Conservation (phyloP, 2,888 invertebrate species). For the Drosophila kanekoi region DNA sequence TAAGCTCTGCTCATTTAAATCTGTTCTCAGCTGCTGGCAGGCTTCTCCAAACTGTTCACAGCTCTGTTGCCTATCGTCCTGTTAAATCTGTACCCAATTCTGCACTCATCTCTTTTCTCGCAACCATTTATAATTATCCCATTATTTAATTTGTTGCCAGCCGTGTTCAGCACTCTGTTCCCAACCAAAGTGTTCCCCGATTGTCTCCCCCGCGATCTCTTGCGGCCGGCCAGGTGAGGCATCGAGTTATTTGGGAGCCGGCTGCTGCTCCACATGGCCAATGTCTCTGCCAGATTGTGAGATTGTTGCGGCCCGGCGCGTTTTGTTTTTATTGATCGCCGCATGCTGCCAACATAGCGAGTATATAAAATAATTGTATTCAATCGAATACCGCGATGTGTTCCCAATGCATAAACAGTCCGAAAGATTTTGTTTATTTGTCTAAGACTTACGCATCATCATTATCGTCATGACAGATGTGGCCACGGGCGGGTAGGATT, state of each 20-base stretch:
- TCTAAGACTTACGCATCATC: conserved; percentile 47
- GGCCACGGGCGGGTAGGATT: conserved; percentile 6
- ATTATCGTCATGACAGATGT: conserved; percentile 41
- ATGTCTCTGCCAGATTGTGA: conserved; percentile 46
- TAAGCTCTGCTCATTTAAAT: no score
- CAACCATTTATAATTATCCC: no score
- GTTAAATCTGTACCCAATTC: no score
- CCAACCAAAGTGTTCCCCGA: background rate
- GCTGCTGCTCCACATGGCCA: conserved; percentile 25
- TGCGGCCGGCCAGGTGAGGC: background rate
- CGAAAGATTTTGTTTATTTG: conserved; percentile 38
- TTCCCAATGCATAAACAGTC: conserved; percentile 24
- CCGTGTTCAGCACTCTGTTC: no score
- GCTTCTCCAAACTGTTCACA: background rate
- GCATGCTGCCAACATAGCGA: conserved; percentile 19
- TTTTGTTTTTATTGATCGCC: conserved; percentile 41
- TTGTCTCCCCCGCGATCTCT: no score
- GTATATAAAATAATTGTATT: conserved; percentile 44
- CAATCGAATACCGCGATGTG: conserved; percentile 5
- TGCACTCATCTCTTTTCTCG: no score
- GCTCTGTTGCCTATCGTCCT: no score
- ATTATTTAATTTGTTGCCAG: no score
- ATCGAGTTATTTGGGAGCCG: background rate
- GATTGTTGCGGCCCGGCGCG: conserved; percentile 11
- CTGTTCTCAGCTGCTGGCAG: background rate